Base-by-base conservation (phyloP, 2,888 invertebrate species). In the Cetonia aurata region DNA sequence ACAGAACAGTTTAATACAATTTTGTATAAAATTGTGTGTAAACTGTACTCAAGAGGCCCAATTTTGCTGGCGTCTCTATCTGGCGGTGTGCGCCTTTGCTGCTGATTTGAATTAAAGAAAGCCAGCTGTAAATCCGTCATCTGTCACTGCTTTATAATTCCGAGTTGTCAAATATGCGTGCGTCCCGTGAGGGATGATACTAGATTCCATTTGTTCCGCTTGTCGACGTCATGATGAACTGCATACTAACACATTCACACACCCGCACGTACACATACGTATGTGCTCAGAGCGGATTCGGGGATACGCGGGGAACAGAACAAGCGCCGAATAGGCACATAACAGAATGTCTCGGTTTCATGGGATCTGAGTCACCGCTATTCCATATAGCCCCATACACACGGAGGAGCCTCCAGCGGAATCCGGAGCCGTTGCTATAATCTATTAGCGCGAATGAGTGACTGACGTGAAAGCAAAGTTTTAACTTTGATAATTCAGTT, bases 171-270 rank as follows among this genome's bases (percentile, higher is more conserved):
- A 80, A 80, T 79, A 77, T 79, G 79, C 79, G 80, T 79, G 76
- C 77, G 78, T 78, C 78, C 78, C 76, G 76, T 71, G 75, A 76
- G 77, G 75, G 76, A 76, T 50, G 71, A 67, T 60, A 68, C 68
- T 62, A 74, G 80, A 82, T 80, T 81, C 80, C 80, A 81, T 81
- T 82, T 81, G 81, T 81, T 81, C 80, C 79, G 81, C 78, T 80
- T 81, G 81, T 80, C 80, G 79, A 78, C 74, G 73, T 74, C 76
- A 76, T 80, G 81, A 81, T 78, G 78, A 79, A 80, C 75, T 78
- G 77, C 75, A 71, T 68, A 62, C 71, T 56, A 67, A 67, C 67
- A 67, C 67, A 67, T 67, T 48, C 67, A 31, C n/a, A 37, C 56
- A 41, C 53, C 25, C 33, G 13, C 52, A 17, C 15, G 50, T 17